Base-by-base conservation (phyloP, 2,888 invertebrate species). In the Theodoxus fluviatilis region DNA sequence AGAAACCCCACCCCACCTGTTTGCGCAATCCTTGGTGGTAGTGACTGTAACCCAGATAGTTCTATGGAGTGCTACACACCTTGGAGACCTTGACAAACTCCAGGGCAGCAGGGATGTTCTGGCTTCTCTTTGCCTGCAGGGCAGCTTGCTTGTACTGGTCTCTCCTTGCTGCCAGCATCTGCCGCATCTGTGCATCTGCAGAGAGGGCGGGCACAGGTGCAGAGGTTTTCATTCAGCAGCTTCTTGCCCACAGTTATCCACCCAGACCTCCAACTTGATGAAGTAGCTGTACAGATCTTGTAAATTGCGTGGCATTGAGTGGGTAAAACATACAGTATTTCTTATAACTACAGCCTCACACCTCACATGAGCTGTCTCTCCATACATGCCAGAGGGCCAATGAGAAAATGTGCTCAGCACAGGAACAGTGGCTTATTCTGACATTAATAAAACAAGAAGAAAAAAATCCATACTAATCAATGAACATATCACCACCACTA, bases 121-220 rank as follows among this genome's bases (percentile, higher is more conserved):
- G 94, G 68, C 90, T 90, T 80, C 93, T 92, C 85, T 97, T 97
- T 0, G 97, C 95, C 72, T 91, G 90, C 12, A 97, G 84, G 0
- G 98, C 98, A 0, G 96, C 95, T 68, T 92, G 89, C 86, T 93
- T 94, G 83, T 95, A 95, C 87, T 95, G 93, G 75, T 92, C 92
- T 86, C 96, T 94, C 31, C 94, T 89, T 65, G 91, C 90, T n/a
- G 67, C 67, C 59, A 81, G 69, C 71, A 80, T 72, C 7, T 64
- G 25, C 12, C 31, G 63, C 9, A 22, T 63, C 15, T 49, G n/a
- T 15, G 15, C 7, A 63, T 9, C 63, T 63, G 38, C 38, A 63
- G 4, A 37, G n/a, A 35, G 12, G 18, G 28, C 59, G 33, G 2
- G 31, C 33, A 1, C 59, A 59, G n/a, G n/a, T n/a, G n/a, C n/a